phyloP scores from a whole-genome alignment of 2,797 vertebrate genomes.

The Pristis pectinata region DNA sequence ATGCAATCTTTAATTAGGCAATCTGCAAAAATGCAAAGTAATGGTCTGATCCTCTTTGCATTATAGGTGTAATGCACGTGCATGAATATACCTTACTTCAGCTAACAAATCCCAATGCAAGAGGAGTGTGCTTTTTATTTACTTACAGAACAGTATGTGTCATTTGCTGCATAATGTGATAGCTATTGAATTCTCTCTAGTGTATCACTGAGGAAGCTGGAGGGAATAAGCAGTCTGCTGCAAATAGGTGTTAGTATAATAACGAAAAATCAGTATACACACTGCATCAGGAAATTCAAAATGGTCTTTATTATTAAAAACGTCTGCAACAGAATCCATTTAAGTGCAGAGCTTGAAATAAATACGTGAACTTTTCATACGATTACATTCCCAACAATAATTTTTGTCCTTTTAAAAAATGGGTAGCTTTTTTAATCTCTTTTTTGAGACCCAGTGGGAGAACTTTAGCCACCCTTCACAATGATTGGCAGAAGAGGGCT shows the following conservation, averaged over 20 bases:
- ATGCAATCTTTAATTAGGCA: conserved; percentile 67
- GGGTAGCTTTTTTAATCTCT: neutral
- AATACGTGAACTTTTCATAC: neutral
- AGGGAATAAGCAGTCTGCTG: neutral
- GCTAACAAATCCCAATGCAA: conserved; percentile 37
- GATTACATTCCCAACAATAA: neutral
- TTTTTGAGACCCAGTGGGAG: neutral
- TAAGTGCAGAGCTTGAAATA: neutral
- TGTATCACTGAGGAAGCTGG: neutral
- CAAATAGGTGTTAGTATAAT: neutral
- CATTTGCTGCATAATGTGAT: conserved; percentile 2
- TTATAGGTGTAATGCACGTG: conserved; percentile 55
- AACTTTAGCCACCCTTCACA: neutral
- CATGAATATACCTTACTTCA: conserved; percentile 48
- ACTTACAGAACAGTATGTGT: neutral
- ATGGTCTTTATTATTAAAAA: neutral
- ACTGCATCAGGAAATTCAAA: neutral
- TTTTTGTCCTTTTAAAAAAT: neutral
- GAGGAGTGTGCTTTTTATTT: conserved; percentile 35
- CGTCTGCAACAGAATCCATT: neutral
- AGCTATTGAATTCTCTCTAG: neutral
- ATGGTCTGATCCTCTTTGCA: conserved; percentile 48
- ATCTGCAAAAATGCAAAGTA: conserved; percentile 52
- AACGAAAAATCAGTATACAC: neutral
- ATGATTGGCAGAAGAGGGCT: neutral